These are phyloP conservation scores for Perdita meconis DNA, from an alignment of 2,888 invertebrate genomes.

Conservation along the genomic window DNA sequence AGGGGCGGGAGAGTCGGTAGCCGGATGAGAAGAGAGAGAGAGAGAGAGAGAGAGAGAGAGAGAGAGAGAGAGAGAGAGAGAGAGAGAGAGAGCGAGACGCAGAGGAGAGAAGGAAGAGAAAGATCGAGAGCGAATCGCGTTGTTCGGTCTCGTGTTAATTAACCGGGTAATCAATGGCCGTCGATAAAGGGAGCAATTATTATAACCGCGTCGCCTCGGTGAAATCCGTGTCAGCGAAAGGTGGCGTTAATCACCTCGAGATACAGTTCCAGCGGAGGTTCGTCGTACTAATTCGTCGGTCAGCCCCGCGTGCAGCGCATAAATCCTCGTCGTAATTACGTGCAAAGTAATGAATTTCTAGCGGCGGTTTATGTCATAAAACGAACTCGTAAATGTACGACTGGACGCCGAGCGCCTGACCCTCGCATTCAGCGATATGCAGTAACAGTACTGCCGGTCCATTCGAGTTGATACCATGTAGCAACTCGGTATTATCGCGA, in stretches of 20 bases:
- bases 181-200: constrained; percentile 29
- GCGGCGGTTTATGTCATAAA: constrained; percentile 61
- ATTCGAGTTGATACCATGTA: no score
- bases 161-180: constrained; percentile 29
- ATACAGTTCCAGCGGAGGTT: constrained; percentile 18
- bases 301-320: constrained; percentile 33
- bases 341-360: constrained; percentile 65
- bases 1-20: background rate
- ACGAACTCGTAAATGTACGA: no score
- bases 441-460: no score
- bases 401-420: no score
- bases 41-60: background rate
- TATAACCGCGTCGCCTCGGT: constrained; percentile 5
- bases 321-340: constrained; percentile 64
- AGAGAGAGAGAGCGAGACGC: background rate
- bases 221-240: constrained; percentile 15
- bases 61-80: background rate
- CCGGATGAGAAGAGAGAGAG: background rate
- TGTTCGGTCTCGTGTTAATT: constrained; percentile 32
- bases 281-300: constrained; percentile 28
- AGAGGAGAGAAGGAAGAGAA: background rate
- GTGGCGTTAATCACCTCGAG: constrained; percentile 22
- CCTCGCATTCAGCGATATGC: no score
- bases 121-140: constrained; percentile 20
- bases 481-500: no score